Evolutionary conservation across 1,140 invertebrate genomes (phyloP).

Genomic region (Meteorus sp.): DNA sequence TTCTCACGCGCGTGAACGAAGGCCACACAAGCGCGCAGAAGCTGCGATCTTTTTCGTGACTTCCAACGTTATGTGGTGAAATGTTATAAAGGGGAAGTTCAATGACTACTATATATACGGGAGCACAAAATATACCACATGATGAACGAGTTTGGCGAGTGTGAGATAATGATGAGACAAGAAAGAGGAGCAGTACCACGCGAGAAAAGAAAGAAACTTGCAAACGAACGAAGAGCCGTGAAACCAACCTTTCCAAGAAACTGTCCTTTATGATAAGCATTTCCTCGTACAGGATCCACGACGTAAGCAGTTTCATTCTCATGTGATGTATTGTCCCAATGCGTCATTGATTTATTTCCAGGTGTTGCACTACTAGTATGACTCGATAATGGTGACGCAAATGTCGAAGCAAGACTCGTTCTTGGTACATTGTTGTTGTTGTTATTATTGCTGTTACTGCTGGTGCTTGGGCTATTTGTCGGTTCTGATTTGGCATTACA

Average conservation of each 20-base stretch:
- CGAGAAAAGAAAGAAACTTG: no score
- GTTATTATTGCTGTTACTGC: no score
- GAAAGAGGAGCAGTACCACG: background rate
- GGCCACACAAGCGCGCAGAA: background rate
- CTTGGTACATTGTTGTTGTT: slow-evolving; percentile 12
- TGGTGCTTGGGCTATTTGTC: background rate
- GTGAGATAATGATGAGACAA: slow-evolving; percentile 16
- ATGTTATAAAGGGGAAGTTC: slow-evolving; percentile 16
- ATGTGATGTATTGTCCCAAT: slow-evolving; percentile 40
- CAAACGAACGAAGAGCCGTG: background rate
- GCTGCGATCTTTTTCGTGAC: no score
- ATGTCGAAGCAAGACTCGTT: background rate
- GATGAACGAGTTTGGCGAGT: slow-evolving; percentile 14
- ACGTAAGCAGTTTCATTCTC: slow-evolving; percentile 59
- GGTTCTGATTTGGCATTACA: background rate
- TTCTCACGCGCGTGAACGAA: no score
- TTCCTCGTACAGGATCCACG: slow-evolving; percentile 57
- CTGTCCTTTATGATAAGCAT: slow-evolving; percentile 61
- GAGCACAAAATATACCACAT: background rate
- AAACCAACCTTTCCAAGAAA: slow-evolving; percentile 61
- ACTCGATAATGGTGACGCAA: slow-evolving; percentile 5
- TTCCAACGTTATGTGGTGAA: no score
- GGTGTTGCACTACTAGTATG: background rate
- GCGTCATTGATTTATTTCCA: slow-evolving; percentile 25
- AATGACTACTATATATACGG: background rate